Conservation (phyloP, 2,113 vertebrate genomes). For the Cavia porcellus region DNA sequence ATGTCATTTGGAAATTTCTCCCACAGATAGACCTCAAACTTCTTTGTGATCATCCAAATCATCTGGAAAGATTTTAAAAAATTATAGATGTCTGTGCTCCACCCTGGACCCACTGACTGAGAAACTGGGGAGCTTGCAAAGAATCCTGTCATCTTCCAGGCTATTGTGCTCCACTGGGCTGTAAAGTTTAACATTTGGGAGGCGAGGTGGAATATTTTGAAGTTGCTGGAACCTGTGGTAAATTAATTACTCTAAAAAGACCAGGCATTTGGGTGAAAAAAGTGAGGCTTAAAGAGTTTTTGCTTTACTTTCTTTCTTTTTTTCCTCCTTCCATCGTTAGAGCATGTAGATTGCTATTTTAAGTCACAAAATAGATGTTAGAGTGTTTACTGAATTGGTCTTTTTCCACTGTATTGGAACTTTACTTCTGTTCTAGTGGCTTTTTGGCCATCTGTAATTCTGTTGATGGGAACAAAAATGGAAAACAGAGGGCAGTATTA, state of each 20-base stretch:
- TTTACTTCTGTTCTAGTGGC: conserved; percentile 63
- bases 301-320: background rate
- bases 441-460: conserved; percentile 77
- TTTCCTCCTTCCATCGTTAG: background rate
- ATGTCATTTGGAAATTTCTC: background rate
- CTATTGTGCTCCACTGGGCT: background rate
- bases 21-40: background rate
- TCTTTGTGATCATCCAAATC: background rate
- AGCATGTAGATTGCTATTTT: conserved; percentile 47
- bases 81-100: background rate
- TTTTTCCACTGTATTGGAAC: conserved; percentile 52
- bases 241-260: conserved; percentile 27
- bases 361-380: conserved; percentile 16
- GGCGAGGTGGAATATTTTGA: background rate
- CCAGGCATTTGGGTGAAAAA: background rate
- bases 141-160: background rate
- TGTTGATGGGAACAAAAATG: conserved; percentile 73
- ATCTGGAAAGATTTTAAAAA: background rate
- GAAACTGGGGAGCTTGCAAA: background rate
- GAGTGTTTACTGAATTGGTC: conserved; percentile 58
- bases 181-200: background rate
- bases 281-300: background rate
- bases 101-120: background rate
- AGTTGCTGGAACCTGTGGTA: background rate
- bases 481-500: conserved; percentile 80